A percentile compares a stretch with the other conserved stretches of the same genome.
These are phyloP conservation scores for Altica lythri DNA, from an alignment of 2,888 invertebrate species.

Conservation along the genomic window DNA sequence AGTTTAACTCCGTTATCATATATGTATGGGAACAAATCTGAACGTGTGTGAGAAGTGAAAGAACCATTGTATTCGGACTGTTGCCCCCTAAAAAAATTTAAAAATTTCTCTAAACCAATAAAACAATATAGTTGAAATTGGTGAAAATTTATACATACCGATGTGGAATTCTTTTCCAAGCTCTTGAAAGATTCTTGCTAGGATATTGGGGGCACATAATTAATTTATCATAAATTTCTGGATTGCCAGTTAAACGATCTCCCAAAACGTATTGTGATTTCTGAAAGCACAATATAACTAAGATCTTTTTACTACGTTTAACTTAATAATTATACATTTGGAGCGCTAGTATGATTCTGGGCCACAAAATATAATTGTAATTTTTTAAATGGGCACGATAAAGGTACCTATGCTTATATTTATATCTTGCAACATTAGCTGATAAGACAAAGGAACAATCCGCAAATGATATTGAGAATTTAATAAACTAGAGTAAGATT, in stretches of 20 bases:
- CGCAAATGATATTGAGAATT: too few relatives aligned
- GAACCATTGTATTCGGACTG: slow-evolving; percentile 49
- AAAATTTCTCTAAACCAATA: background rate
- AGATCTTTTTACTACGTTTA: background rate
- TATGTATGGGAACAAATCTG: slow-evolving; percentile 49
- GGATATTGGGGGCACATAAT: slow-evolving; percentile 42
- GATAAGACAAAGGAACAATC: background rate
- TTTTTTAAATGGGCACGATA: too few relatives aligned
- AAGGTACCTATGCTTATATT: too few relatives aligned
- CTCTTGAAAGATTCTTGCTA: slow-evolving; percentile 41
- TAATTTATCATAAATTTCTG: slow-evolving; percentile 41
- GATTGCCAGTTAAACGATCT: slow-evolving; percentile 40
- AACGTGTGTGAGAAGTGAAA: slow-evolving; percentile 48
- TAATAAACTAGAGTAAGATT: too few relatives aligned
- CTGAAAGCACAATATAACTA: slow-evolving; percentile 37
- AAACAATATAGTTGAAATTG: background rate
- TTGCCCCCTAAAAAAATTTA: slow-evolving; percentile 48
- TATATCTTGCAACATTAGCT: background rate
- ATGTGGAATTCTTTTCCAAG: slow-evolving; percentile 45
- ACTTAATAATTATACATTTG: slow-evolving; percentile 5
- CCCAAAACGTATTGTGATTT: slow-evolving; percentile 39
- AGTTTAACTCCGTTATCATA: slow-evolving; percentile 41
- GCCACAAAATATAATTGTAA: background rate
- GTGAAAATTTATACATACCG: slow-evolving; percentile 40
- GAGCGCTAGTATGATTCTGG: background rate